phyloP scores from a whole-genome alignment of 2,113 vertebrate genomes.

The Thoracochromis brauschi region DNA sequence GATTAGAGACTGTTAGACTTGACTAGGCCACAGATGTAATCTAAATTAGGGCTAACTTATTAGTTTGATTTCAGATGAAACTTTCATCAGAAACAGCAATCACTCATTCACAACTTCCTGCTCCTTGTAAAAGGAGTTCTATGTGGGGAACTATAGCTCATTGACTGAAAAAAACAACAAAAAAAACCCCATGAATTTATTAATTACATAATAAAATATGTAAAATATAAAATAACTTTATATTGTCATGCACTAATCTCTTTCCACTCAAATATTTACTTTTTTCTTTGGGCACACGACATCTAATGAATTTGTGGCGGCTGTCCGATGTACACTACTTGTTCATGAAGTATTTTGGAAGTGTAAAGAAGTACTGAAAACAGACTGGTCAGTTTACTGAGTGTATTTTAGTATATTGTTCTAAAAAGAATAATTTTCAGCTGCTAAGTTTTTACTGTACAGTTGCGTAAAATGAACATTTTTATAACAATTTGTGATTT shows the following conservation, averaged over 20 bases:
- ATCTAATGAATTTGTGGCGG: not conserved
- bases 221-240: not conserved
- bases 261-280: not conserved
- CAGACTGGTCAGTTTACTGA: not conserved
- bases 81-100: not conserved
- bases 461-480: not conserved
- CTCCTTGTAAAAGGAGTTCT: not conserved
- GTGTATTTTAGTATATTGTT: not conserved
- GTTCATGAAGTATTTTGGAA: not conserved
- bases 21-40: not conserved
- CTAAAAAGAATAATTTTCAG: not conserved
- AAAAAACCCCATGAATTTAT: rapidly evolving
- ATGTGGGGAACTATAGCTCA: not conserved
- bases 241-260: not conserved
- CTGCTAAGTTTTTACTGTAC: not conserved
- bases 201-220: not conserved
- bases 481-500: not conserved
- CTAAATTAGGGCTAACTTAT: not conserved
- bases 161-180: rapidly evolving
- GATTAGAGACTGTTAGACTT: not conserved
- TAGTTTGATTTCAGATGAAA: not conserved
- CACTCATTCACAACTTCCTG: not conserved
- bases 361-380: not conserved
- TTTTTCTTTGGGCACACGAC: not conserved
- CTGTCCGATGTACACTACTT: not conserved